Percentiles rank a stretch among this genome's conserved stretches.
Conservation (phyloP, 53 echinoderm and acorn worm genomes). For the Zoroaster sp. region DNA sequence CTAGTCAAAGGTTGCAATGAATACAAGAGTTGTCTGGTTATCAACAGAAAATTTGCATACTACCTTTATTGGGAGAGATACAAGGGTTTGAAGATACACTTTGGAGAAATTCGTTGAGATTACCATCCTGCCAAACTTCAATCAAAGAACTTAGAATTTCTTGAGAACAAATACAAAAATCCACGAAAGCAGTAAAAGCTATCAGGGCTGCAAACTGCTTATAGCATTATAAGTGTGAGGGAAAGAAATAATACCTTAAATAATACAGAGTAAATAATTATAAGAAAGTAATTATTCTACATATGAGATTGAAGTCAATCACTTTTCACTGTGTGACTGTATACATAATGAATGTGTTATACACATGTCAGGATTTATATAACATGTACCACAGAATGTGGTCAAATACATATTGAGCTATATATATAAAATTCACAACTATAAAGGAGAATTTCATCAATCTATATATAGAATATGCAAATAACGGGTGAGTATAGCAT, state of each 20-base stretch:
- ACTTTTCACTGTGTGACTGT: not conserved
- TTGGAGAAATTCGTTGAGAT: too few relatives aligned
- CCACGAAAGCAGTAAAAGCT: not conserved
- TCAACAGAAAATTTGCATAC: not conserved
- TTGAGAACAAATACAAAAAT: too few relatives aligned
- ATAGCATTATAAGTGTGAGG: not conserved
- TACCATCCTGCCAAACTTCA: not conserved
- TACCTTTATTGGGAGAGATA: not conserved
- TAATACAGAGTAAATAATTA: not conserved
- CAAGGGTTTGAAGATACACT: not conserved
- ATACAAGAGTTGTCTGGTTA: too few relatives aligned
- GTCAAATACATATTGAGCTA: not conserved
- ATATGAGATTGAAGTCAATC: not conserved
- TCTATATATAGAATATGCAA: constrained; percentile 28
- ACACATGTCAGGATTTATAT: not conserved
- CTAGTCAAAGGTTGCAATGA: too few relatives aligned
- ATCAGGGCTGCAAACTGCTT: not conserved
- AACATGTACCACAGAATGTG: not conserved
- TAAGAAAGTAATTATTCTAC: not conserved
- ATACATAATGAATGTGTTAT: not conserved
- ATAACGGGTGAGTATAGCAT: not conserved
- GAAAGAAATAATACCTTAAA: not conserved
- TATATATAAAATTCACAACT: not conserved
- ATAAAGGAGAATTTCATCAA: too few relatives aligned
- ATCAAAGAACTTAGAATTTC: not conserved